Base-by-base conservation (phyloP, 2,888 invertebrate genomes). In the Tinea semifulvella region DNA sequence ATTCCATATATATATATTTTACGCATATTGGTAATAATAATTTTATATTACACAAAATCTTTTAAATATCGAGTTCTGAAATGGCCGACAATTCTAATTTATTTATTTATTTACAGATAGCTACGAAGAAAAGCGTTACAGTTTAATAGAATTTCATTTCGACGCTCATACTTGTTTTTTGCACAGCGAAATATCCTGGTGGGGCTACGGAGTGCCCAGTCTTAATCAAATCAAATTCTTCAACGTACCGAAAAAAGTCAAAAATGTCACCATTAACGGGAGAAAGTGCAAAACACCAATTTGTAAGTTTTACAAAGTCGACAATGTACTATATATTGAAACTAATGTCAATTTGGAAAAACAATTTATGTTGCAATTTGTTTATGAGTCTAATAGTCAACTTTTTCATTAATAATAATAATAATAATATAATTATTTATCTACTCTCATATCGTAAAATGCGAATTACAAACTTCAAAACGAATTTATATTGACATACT, bases 91-190 rank as follows among this genome's bases (percentile, higher is more conserved):
- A n/a, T n/a, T n/a, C n/a, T n/a, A n/a, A n/a, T n/a, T n/a, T n/a
- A n/a, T n/a, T n/a, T n/a, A n/a, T n/a, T n/a, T n/a, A n/a, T 49
- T 68, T 69, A 55, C 71, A 86, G 86, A 85, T 56, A 83, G 83
- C 26, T 83, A 82, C 52, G 82, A 84, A 58, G 85, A 86, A 53
- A 80, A 81, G 46, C 79, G 79, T 50, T 87, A 84, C 65, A 82
- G 81, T 42, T 68, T 83, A 52, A 71, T 86, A 16, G 67, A 74
- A 26, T 85, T 87, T 60, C 55, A 52, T 0, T 53, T 68, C 14
- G 35, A 44, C 45, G 40, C 7, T 60, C 63, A 38, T 51, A 63
- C 27, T n/a, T n/a, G n/a, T n/a, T n/a, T n/a, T n/a, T n/a, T n/a
- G n/a, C 55, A 48, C 1, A 75, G 69, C 52, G 51, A 47, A 1